These are phyloP conservation scores for Elgaria multicarinata DNA, from an alignment of 2,113 vertebrate species.

Conservation along the genomic window DNA sequence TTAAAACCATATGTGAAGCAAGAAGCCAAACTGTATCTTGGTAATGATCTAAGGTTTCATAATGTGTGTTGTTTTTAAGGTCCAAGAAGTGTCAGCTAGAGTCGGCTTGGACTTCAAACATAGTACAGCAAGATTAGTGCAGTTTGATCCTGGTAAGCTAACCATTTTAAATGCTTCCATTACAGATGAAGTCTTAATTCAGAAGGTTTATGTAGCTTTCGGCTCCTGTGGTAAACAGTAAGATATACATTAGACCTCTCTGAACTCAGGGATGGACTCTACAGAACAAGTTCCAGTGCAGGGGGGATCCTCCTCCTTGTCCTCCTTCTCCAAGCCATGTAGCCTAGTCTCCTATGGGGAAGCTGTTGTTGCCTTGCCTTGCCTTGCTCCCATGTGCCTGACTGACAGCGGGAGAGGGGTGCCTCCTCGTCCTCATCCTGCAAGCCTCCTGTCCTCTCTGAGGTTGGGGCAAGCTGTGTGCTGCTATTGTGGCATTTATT, in stretches of 20 bases:
- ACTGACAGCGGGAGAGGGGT: no score
- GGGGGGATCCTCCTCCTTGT: no score
- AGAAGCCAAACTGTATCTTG: constrained; percentile 17
- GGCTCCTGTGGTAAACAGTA: neutral
- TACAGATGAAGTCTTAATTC: neutral
- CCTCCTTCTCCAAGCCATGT: no score
- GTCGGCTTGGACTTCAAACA: constrained; percentile 76
- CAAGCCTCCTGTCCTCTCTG: no score
- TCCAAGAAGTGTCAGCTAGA: constrained; percentile 75
- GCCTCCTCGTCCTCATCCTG: no score
- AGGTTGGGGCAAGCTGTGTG: no score
- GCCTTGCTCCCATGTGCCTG: no score
- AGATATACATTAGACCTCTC: neutral
- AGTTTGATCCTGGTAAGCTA: constrained; percentile 79
- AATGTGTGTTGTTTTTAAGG: constrained; percentile 61
- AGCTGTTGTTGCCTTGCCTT: no score
- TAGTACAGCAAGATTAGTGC: constrained; percentile 71
- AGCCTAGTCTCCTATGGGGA: no score
- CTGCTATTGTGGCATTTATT: no score
- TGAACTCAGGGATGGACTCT: neutral
- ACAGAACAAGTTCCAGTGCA: no score
- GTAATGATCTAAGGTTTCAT: constrained; percentile 23
- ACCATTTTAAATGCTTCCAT: neutral
- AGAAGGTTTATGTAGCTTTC: neutral
- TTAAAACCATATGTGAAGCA: no score